Base-by-base conservation (phyloP, 92 coral and sea anemone species). In the Zoanthus sociatus region DNA sequence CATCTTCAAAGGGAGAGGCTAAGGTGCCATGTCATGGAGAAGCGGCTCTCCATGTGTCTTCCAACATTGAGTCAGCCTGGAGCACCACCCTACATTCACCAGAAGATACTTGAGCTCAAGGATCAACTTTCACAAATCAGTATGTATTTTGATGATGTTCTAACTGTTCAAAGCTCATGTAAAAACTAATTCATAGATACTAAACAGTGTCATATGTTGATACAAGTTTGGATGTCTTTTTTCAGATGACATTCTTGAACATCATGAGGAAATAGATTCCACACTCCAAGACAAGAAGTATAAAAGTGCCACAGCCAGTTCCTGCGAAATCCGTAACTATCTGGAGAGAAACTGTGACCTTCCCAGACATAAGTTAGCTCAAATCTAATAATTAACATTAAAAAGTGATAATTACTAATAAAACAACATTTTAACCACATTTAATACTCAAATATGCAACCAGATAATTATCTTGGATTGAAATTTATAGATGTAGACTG, bases 1-100 rank as follows among this genome's bases (percentile, higher is more conserved):
- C 83, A 86, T 77, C 84, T 86, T 46, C 45, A 83, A 68, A 86
- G 90, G 71, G 77, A 90, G 78, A 79, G 31, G 68, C 53, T 86
- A 58, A 54, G 90, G 79, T 71, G 79, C 50, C 56, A 86, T 26
- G 61, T 86, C 66, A 83, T 90, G 60, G 78, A 84, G 63, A 77
- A 89, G 79, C 79, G 92, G 58, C 73, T 90, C 61, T 53, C 46
- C 54, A 77, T 85, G 32, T 56, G 85, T 84, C 78, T 71, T 45
- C 66, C 84, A 33, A 44, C 88, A 75, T 4, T 77, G 64, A 56
- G 16, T 16, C 64, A 56, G 64, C 64, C 64, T 56, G 64, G 64
- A 56, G 64, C 64, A 56, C 64, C 64, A 56, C 64, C 64, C 64
- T 56, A 56, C 64, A 56, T 56, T 56, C 64, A 56, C 64, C 64